A percentile compares a stretch with the other conserved stretches of the same genome.
phyloP scores from a whole-genome alignment of 2,113 vertebrate species.

The Hippoglossus stenolepis region DNA sequence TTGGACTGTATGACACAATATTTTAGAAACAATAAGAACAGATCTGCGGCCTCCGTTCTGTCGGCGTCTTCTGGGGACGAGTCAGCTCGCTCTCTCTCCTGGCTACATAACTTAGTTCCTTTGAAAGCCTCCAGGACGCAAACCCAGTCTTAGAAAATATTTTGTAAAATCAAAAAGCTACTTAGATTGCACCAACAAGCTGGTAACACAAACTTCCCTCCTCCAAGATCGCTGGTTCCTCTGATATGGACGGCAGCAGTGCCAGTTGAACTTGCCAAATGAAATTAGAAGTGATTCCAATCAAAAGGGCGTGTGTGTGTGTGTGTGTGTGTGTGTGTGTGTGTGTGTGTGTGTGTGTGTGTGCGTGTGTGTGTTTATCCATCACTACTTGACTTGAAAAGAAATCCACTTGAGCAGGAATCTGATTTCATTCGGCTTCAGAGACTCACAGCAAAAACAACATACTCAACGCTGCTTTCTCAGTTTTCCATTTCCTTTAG shows the following conservation, averaged over 20 bases:
- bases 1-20: not conserved
- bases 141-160: slow-evolving; percentile 17
- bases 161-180: slow-evolving; percentile 48
- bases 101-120: slow-evolving; percentile 1
- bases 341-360: not conserved
- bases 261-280: slow-evolving; percentile 13
- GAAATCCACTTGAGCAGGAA: slow-evolving; percentile 26
- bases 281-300: slow-evolving; percentile 18
- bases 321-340: slow-evolving; percentile 8
- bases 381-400: slow-evolving; percentile 20
- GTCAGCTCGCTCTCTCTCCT: slow-evolving; percentile 13
- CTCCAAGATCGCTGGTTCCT: slow-evolving; percentile 38
- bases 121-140: slow-evolving; percentile 7
- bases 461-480: not conserved
- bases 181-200: slow-evolving; percentile 35
- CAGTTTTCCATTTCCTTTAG: not conserved
- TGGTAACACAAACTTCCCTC: slow-evolving; percentile 1
- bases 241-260: slow-evolving; percentile 45
- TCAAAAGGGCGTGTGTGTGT: not conserved
- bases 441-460: not conserved
- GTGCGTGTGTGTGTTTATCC: slow-evolving; percentile 1
- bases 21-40: slow-evolving; percentile 6
- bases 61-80: not conserved
- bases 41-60: not conserved
- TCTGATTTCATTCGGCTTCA: slow-evolving; percentile 21